Base-by-base conservation (phyloP, 2,888 invertebrate genomes). In the Pseudoips prasinana region DNA sequence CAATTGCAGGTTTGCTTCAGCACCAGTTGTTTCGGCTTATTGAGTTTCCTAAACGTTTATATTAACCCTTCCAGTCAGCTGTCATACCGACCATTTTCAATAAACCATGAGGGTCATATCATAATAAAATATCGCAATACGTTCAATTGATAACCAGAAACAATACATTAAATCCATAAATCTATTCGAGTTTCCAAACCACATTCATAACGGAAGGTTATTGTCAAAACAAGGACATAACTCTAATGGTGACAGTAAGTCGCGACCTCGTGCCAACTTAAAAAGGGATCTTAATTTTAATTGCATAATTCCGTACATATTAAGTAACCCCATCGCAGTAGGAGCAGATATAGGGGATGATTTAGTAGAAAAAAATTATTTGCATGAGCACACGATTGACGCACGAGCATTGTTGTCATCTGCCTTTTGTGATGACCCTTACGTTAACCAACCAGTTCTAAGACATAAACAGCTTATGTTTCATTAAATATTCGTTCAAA, bases 351-450 rank as follows among this genome's bases (percentile, higher is more conserved):
- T 74, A 82, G 74, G 88, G 86, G 84, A 81, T 82, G 81, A 78
- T 86, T 84, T 75, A 58, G 73, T 69, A 77, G 76, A 84, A 88
- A 88, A 87, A 87, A 87, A 76, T 66, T 81, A 85, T 86, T 87
- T 88, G 88, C 88, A 87, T 88, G 84, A 87, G 76, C 82, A 74
- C 86, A 84, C 88, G 88, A 84, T 85, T 85, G 88, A 87, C 88
- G 83, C 85, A 68, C 80, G 87, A 71, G 75, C 69, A 83, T 88
- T 88, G 88, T 88, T 85, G 81, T 88, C 85, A 80, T 68, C 65
- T 77, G 82, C 77, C 86, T 85, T 85, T 88, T 87, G 87, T 88
- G 88, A 88, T 88, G 88, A 88, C 88, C 88, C 88, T 83, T 81
- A 75, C 79, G 82, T 82, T 84, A 80, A 82, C 79, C 74, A 71